Evolutionary conservation across 2,797 vertebrate genomes (phyloP).

Genomic region (Sitta carolinensis): DNA sequence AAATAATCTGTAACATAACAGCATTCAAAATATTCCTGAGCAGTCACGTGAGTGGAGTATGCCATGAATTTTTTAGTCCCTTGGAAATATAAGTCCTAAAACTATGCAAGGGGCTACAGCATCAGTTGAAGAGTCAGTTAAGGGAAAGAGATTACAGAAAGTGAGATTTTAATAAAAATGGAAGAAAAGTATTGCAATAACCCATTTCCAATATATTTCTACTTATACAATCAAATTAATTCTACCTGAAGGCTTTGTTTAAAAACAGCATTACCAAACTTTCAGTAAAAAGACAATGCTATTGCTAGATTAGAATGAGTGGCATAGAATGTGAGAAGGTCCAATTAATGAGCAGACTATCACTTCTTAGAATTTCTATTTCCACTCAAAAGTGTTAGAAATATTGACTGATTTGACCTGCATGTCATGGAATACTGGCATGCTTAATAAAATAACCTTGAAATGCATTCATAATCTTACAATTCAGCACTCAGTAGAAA

Average conservation of each 20-base stretch:
- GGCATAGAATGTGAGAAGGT: neutral
- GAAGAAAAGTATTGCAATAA: neutral
- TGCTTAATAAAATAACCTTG: neutral
- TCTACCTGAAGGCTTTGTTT: neutral
- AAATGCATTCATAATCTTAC: neutral
- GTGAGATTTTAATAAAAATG: neutral
- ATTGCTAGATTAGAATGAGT: neutral
- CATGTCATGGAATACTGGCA: neutral
- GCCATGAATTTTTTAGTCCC: neutral
- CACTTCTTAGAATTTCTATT: neutral
- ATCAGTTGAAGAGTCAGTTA: neutral
- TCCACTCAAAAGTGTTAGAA: neutral
- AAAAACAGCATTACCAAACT: neutral
- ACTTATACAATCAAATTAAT: neutral
- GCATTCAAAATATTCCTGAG: neutral
- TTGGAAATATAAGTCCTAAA: neutral
- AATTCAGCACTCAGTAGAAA: neutral
- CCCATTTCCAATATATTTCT: neutral
- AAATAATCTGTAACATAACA: neutral
- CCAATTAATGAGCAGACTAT: neutral
- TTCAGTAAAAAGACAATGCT: neutral
- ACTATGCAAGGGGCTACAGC: accelerated
- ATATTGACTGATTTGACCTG: neutral
- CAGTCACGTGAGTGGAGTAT: neutral
- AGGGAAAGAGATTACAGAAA: neutral